Base-by-base conservation (phyloP, 2,888 invertebrate genomes). In the Physocephala rufipes region DNA sequence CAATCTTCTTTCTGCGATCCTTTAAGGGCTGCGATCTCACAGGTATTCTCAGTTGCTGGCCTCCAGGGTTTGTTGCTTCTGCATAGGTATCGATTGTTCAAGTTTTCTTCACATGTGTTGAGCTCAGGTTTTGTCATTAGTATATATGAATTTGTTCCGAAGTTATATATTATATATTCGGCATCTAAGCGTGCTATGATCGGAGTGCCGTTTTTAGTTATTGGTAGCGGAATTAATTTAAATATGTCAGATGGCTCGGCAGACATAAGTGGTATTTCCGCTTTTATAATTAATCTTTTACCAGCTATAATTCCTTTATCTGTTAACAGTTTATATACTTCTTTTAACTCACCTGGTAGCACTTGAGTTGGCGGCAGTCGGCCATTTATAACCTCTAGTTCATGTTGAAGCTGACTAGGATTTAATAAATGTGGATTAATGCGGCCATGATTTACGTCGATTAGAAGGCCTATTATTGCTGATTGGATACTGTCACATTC, bases 381-480 rank as follows among this genome's bases (percentile, higher is more conserved):
- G 16, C 51, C 51, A 19, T 51, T 51, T 51, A 51, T 51, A 51
- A 51, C 51, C 19, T 51, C 51, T 51, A 51, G 16, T 51, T 51
- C 51, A 51, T 51, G 51, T 21, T 51, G 51, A 16, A 51, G 51
- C n/a, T 51, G 51, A 51, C 51, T 2, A 51, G 13, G 51, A 51
- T 51, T 51, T 51, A 51, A 21, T 51, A 51, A 21, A 51, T 51
- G 51, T 16, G 51, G 51, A 51, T 51, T 55, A 55, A 55, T 55
- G 26, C 26, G 19, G 15, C 55, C 7, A 15, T 21, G 55, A 55
- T 55, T 55, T 1, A 55, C 26, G 55, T 55, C 55, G 15, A 55
- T 2, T 12, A 55, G 55, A 24, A 55, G 55, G 7, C 1, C 13
- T 21, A 55, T 55, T 5, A 55, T 55, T 1, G 55, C 21, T 24